A percentile compares a stretch with the other conserved stretches of the same genome.
These are phyloP conservation scores for Pollachius pollachius DNA, from an alignment of 2,113 vertebrate genomes.

Conservation along the genomic window DNA sequence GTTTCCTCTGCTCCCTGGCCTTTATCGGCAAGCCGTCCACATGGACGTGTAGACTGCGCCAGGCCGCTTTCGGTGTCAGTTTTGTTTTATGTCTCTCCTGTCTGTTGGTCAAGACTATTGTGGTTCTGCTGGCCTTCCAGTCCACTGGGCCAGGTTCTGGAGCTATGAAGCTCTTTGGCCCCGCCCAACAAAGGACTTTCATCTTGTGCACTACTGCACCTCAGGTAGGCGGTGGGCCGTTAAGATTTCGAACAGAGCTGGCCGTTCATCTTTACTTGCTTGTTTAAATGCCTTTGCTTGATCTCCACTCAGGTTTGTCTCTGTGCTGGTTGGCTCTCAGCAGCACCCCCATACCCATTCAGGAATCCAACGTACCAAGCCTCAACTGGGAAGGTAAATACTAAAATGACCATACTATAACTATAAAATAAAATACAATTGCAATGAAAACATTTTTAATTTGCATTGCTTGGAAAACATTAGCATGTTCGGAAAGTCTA, in stretches of 20 bases:
- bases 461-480: background rate
- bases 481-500: background rate
- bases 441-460: background rate
- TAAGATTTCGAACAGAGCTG: background rate
- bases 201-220: slow-evolving; percentile 66
- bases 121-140: slow-evolving; percentile 70
- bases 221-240: slow-evolving; percentile 45
- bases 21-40: slow-evolving; percentile 68
- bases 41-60: slow-evolving; percentile 67
- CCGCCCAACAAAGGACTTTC: slow-evolving; percentile 61
- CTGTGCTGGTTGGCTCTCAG: slow-evolving; percentile 60
- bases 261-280: no score
- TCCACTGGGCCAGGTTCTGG: slow-evolving; percentile 47
- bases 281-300: no score
- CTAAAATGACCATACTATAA: background rate
- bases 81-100: slow-evolving; percentile 78
- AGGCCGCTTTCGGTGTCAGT: slow-evolving; percentile 71
- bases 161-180: slow-evolving; percentile 59
- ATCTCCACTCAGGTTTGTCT: slow-evolving; percentile 56
- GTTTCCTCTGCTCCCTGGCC: slow-evolving; percentile 71
- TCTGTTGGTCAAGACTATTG: slow-evolving; percentile 73
- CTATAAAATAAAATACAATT: background rate
- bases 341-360: slow-evolving; percentile 62
- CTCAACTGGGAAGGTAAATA: slow-evolving; percentile 50
- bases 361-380: slow-evolving; percentile 66